These are phyloP conservation scores for Plemyria rubiginata DNA, from an alignment of 2,888 invertebrate genomes.

Conservation along the genomic window DNA sequence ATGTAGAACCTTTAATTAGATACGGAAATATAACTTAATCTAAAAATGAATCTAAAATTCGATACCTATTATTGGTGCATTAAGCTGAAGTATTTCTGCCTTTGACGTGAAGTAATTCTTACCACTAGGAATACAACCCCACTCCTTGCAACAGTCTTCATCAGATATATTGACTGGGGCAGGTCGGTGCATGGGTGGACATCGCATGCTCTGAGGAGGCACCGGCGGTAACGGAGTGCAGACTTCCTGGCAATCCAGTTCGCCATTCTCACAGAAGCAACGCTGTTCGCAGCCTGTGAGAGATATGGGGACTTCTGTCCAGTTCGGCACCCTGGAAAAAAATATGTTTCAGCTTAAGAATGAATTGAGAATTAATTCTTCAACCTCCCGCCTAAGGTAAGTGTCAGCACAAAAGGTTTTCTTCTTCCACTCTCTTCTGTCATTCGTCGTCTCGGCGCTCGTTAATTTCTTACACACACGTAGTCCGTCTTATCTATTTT, in stretches of 20 bases:
- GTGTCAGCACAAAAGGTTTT: no score
- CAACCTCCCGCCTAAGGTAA: no score
- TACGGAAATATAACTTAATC: no score
- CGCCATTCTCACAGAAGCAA: slow-evolving; percentile 95
- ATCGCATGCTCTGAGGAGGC: slow-evolving; percentile 90
- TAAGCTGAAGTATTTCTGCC: background rate
- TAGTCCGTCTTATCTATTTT: no score
- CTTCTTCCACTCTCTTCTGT: no score
- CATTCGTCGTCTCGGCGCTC: no score
- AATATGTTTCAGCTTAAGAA: background rate
- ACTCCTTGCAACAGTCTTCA: slow-evolving; percentile 94
- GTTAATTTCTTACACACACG: no score
- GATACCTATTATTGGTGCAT: background rate
- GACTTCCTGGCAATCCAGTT: slow-evolving; percentile 92
- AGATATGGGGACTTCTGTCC: slow-evolving; percentile 91
- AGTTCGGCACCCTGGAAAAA: slow-evolving; percentile 86
- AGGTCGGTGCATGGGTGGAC: slow-evolving; percentile 88
- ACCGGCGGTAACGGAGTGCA: slow-evolving; percentile 91
- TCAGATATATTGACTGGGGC: slow-evolving; percentile 86
- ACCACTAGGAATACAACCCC: slow-evolving; percentile 85
- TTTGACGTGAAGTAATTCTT: slow-evolving; percentile 41
- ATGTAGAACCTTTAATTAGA: no score
- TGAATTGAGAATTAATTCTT: background rate
- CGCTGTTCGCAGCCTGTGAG: slow-evolving; percentile 93
- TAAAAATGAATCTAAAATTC: background rate